These are phyloP conservation scores for Cotesia glomerata DNA, from an alignment of 1,140 invertebrate genomes.

Conservation along the genomic window DNA sequence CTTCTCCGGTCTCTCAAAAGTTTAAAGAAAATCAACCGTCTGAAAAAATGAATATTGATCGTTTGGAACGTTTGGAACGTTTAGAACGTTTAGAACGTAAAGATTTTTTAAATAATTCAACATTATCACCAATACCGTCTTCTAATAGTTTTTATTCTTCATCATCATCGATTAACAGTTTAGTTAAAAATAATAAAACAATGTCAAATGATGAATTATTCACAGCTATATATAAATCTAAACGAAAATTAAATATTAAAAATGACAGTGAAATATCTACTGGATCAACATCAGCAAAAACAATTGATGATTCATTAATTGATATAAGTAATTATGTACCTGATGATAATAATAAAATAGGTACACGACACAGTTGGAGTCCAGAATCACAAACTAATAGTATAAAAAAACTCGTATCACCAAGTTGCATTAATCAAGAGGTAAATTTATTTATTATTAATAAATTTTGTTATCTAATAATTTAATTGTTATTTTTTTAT, in stretches of 20 bases:
- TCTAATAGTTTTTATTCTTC: neutral
- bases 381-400: conserved; percentile 50
- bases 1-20: too few relatives aligned
- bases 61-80: too few relatives aligned
- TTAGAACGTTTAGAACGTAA: too few relatives aligned
- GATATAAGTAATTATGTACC: neutral
- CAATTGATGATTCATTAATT: neutral
- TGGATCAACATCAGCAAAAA: too few relatives aligned
- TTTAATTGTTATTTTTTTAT: too few relatives aligned
- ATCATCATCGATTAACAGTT: conserved; percentile 30
- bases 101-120: neutral
- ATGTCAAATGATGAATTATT: conserved; percentile 80
- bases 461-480: too few relatives aligned
- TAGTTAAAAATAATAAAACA: conserved; percentile 53
- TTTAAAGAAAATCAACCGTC: too few relatives aligned
- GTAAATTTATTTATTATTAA: too few relatives aligned
- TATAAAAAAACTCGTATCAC: conserved; percentile 34
- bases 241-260: conserved; percentile 75
- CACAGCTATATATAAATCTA: conserved; percentile 79
- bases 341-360: conserved; percentile 25
- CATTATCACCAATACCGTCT: conserved; percentile 4
- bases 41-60: too few relatives aligned
- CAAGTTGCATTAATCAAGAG: conserved; percentile 33
- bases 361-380: conserved; percentile 59
- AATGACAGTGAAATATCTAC: conserved; percentile 39